Evolutionary conservation across 2,888 invertebrate genomes (phyloP).

Genomic region (Thyatira batis): DNA sequence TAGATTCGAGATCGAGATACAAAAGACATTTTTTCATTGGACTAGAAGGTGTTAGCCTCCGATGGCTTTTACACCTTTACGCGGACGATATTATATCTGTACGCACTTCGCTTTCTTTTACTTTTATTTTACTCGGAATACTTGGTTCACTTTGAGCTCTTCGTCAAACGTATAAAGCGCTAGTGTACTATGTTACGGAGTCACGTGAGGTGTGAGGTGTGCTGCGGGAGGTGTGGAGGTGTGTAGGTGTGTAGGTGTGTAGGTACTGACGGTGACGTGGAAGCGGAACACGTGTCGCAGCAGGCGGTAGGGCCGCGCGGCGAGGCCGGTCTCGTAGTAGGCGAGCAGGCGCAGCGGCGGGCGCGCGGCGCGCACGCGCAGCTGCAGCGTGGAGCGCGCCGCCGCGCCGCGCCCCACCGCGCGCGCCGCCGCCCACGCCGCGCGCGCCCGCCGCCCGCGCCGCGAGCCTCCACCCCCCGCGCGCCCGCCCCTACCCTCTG

Average conservation of each 20-base stretch:
- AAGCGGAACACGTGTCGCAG: slow-evolving; percentile 66
- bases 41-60: too few species aligned
- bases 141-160: too few species aligned
- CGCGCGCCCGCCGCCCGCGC: slow-evolving; percentile 45
- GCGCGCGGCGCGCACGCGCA: slow-evolving; percentile 32
- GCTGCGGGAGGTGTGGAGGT: too few species aligned
- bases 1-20: too few species aligned
- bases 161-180: too few species aligned
- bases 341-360: slow-evolving; percentile 57
- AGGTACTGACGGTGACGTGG: slow-evolving; percentile 46
- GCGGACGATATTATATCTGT: too few species aligned
- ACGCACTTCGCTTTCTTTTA: too few species aligned
- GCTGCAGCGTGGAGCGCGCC: slow-evolving; percentile 28
- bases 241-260: slow-evolving; percentile 1
- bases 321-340: slow-evolving; percentile 62
- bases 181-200: too few species aligned
- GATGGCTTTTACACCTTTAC: too few species aligned
- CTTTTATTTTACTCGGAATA: too few species aligned
- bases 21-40: too few species aligned
- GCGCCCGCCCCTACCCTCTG: slow-evolving; percentile 69
- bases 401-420: slow-evolving; percentile 15
- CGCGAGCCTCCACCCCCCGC: slow-evolving; percentile 48
- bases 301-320: slow-evolving; percentile 51
- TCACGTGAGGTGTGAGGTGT: too few species aligned
- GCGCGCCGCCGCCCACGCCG: slow-evolving; percentile 12